phyloP scores from a whole-genome alignment of 2,797 vertebrate genomes.

The Hydrophis major region DNA sequence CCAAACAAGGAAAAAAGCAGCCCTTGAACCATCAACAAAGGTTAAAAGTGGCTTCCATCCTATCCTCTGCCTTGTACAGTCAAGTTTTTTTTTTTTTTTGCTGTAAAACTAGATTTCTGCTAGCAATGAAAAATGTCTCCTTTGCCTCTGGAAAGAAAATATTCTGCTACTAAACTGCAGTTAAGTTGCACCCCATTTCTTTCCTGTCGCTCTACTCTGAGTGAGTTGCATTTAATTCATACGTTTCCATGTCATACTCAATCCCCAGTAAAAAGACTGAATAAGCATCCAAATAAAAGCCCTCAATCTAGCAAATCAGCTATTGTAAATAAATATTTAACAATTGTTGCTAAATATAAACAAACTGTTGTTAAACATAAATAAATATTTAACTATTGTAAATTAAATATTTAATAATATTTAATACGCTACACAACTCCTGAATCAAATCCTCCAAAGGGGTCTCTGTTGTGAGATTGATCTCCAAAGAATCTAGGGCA shows the following conservation, averaged over 20 bases:
- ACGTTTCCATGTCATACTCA: conserved; percentile 10
- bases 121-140: background rate
- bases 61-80: background rate
- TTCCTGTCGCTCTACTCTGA: conserved; percentile 23
- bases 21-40: background rate
- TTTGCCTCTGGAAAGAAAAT: background rate
- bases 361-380: background rate
- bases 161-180: background rate
- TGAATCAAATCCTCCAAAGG: background rate
- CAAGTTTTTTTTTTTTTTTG: background rate
- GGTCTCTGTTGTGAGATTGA: background rate
- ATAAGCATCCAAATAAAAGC: background rate
- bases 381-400: background rate
- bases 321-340: background rate
- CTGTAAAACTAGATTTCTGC: background rate
- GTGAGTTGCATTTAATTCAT: conserved; percentile 7
- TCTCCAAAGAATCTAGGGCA: background rate
- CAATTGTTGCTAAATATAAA: background rate
- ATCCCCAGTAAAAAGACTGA: background rate
- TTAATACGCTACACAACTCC: background rate
- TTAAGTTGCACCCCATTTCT: background rate
- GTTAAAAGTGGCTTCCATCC: background rate
- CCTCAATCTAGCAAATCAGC: conserved; percentile 6
- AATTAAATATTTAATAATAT: background rate
- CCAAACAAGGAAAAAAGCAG: background rate